Evolutionary conservation across 2,888 invertebrate species (phyloP), one percentile per base, ranked within the genome.

Genomic region (Trichopoda pennipes): DNA sequence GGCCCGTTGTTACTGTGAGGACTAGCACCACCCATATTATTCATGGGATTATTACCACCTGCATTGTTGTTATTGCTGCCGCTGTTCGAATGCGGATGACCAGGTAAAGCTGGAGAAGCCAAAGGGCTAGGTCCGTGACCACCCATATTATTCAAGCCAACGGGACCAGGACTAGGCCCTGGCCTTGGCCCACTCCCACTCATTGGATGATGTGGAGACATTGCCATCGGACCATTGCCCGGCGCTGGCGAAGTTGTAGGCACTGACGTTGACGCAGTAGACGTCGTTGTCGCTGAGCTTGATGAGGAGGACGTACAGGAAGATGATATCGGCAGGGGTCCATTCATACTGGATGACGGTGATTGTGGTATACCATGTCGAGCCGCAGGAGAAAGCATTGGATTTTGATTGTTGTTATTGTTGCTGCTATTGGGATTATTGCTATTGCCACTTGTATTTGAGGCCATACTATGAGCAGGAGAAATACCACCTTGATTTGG

Each of bases 271-370:
- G 87, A 85, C 84, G 86, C 85, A 69, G 87, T 85, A 68, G 87
- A 85, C 47, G 89, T 86, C 80, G 87, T 85, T 78, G 84, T 85
- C 81, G 83, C 72, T 61, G 85, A 77, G 17, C 73, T 81, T 61
- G 86, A 80, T 64, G 87, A 86, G 70, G 86, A 85, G 73, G 86
- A 85, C 81, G 90, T 79, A 79, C 82, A 82, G 68, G 80, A 80
- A 76, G 82, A 79, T 79, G 89, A 85, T 42, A 84, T 92, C 91
- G 81, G 92, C 93, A 93, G 93, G 92, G 85, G 93, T 92, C 87
- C 94, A 91, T 92, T 94, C 92, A 82, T 74, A 72, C 78, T 85
- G 19, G 85, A 58, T 42, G 88, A 86, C 84, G 89, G 85, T 49
- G 90, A 84, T 69, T 85, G 86, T 78, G 88, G 87, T 68, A 86